Conservation (phyloP, 2,113 vertebrate species). For the Chaetura pelagica region DNA sequence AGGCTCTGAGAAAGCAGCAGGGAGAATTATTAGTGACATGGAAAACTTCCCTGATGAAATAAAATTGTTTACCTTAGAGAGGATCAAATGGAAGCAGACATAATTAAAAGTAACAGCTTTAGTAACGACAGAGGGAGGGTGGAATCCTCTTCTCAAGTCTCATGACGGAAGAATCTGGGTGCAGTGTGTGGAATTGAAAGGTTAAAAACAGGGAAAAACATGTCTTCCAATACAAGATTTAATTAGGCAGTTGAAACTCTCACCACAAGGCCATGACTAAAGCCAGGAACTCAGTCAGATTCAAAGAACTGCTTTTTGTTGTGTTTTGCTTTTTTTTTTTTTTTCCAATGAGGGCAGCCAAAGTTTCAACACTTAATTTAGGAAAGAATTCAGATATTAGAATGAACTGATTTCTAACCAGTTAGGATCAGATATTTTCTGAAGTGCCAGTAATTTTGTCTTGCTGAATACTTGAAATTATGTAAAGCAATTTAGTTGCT, state of each 20-base stretch:
- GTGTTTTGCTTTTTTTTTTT: too few species aligned
- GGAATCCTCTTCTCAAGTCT: background rate
- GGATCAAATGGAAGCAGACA: background rate
- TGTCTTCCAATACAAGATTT: background rate
- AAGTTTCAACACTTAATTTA: background rate
- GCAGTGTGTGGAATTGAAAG: accelerated
- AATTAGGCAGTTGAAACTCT: background rate
- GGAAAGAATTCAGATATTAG: background rate
- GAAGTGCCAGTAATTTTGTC: too few species aligned
- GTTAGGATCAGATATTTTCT: background rate
- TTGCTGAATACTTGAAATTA: background rate
- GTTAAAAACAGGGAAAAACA: background rate
- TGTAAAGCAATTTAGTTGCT: background rate
- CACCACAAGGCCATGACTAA: background rate
- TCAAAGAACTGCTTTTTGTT: background rate
- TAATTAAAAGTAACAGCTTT: background rate
- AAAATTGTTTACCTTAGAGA: background rate
- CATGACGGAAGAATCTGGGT: background rate
- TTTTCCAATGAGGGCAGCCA: background rate
- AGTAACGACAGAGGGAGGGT: accelerated
- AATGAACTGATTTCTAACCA: background rate
- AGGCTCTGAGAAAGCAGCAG: background rate
- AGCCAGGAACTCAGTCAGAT: background rate
- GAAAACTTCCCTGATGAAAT: background rate
- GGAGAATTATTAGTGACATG: background rate